These are phyloP conservation scores for Seira sanloemensis DNA, from an alignment of 2,888 invertebrate species.

Conservation along the genomic window DNA sequence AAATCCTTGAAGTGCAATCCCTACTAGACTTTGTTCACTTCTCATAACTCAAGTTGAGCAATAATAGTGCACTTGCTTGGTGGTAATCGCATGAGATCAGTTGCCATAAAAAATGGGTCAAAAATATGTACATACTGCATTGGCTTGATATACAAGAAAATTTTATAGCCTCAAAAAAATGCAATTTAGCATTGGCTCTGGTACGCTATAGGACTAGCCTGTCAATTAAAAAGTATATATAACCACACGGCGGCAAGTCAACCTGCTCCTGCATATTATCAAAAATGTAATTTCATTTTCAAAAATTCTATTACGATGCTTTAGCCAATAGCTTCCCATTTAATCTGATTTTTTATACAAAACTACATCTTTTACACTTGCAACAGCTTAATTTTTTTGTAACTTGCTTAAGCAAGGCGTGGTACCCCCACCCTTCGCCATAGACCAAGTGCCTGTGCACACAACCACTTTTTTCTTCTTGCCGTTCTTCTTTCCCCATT, in stretches of 20 bases:
- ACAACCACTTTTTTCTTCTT: slow-evolving; percentile 14
- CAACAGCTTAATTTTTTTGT: slow-evolving; percentile 40
- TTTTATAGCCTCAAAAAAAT: slow-evolving; percentile 47
- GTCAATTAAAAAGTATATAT: slow-evolving; percentile 12
- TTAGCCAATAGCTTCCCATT: slow-evolving; percentile 48
- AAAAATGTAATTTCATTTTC: not conserved
- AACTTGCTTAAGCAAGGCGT: slow-evolving; percentile 67
- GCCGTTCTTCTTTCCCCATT: slow-evolving; percentile 20
- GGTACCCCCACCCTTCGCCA: slow-evolving; percentile 67
- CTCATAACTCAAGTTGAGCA: slow-evolving; percentile 17
- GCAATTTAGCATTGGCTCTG: slow-evolving; percentile 57
- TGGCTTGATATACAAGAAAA: too few relatives aligned
- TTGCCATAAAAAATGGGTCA: slow-evolving; percentile 72
- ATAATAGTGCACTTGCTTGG: not conserved
- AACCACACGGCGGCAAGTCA: slow-evolving; percentile 4
- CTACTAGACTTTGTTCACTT: slow-evolving; percentile 1
- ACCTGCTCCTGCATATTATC: slow-evolving; percentile 16
- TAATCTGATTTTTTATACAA: slow-evolving; percentile 2
- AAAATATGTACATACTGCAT: too few relatives aligned
- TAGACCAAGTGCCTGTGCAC: not conserved
- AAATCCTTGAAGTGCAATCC: not conserved
- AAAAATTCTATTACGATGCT: slow-evolving; percentile 14
- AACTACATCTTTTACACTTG: slow-evolving; percentile 23
- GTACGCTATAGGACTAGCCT: slow-evolving; percentile 15
- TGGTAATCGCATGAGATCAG: slow-evolving; percentile 68